These are phyloP conservation scores for Heliconius himera DNA, from an alignment of 1,140 invertebrate genomes.

Conservation along the genomic window DNA sequence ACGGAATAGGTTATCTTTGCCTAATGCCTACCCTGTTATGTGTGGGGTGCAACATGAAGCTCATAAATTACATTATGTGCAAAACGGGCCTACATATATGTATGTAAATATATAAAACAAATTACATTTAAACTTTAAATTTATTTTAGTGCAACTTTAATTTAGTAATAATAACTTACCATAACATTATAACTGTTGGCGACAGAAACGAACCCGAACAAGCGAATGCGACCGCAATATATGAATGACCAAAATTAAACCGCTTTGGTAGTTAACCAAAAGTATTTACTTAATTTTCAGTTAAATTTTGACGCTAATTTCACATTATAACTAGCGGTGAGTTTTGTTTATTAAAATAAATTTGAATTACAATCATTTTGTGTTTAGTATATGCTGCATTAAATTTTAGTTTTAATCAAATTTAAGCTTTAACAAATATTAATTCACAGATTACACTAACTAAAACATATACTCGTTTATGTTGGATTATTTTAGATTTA, in stretches of 20 bases:
- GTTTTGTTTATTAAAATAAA: conserved; percentile 10
- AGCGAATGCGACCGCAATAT: conserved; percentile 13
- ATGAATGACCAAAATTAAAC: conserved; percentile 9
- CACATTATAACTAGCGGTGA: not conserved
- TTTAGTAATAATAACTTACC: conserved; percentile 9
- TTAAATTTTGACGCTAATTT: conserved; percentile 15
- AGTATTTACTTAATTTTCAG: conserved; percentile 17
- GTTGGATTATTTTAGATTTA: too few species aligned
- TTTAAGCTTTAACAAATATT: not conserved
- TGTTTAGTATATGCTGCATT: too few species aligned
- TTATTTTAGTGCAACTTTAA: not conserved
- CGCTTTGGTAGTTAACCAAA: conserved; percentile 15
- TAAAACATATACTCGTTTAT: not conserved
- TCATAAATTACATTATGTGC: too few species aligned
- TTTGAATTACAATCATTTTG: conserved; percentile 1
- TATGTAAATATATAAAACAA: not conserved
- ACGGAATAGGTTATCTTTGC: too few species aligned
- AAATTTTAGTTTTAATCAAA: not conserved
- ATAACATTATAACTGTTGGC: conserved; percentile 15
- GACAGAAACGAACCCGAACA: conserved; percentile 19
- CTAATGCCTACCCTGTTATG: too few species aligned
- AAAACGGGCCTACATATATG: not conserved
- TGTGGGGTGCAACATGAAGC: too few species aligned
- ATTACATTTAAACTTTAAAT: not conserved
- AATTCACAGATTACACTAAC: not conserved